Evolutionary conservation across 2,113 vertebrate genomes (phyloP).

Genomic region (Proteles cristata): DNA sequence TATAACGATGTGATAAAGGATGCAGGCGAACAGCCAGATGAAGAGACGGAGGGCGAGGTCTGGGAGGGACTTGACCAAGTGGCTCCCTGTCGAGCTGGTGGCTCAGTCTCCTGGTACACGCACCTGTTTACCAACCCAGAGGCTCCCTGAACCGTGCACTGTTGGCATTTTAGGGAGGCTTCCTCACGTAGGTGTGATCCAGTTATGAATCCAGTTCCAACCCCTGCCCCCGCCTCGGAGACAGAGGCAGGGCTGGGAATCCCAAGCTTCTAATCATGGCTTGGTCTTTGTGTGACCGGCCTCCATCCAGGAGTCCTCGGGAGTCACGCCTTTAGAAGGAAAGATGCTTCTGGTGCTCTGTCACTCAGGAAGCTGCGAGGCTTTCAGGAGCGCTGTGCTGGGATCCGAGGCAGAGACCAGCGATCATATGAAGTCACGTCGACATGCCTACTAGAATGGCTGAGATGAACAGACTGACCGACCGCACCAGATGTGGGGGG

Average conservation of each 20-base stretch:
- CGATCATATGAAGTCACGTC: fast-evolving
- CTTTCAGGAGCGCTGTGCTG: neutral
- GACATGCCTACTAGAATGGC: neutral
- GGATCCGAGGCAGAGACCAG: neutral
- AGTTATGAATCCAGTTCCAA: neutral
- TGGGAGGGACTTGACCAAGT: neutral
- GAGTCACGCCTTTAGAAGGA: neutral
- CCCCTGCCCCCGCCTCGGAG: neutral
- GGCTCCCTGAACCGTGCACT: neutral
- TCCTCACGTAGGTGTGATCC: too few species aligned
- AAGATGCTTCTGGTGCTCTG: neutral
- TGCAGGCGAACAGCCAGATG: too few species aligned
- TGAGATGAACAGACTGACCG: fast-evolving
- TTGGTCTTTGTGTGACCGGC: neutral
- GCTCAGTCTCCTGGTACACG: neutral
- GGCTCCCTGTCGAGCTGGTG: neutral
- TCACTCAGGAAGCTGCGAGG: neutral
- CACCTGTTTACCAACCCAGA: neutral
- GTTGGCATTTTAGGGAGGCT: neutral
- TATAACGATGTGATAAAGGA: neutral
- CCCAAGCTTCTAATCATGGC: neutral
- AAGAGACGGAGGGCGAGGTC: fast-evolving
- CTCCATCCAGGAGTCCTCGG: neutral
- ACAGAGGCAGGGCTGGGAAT: neutral
- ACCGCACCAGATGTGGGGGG: neutral